A percentile compares a stretch with the other conserved stretches of the same genome.
Conservation (phyloP, 2,797 vertebrate genomes). For the Ptychobarbus kaznakovi region DNA sequence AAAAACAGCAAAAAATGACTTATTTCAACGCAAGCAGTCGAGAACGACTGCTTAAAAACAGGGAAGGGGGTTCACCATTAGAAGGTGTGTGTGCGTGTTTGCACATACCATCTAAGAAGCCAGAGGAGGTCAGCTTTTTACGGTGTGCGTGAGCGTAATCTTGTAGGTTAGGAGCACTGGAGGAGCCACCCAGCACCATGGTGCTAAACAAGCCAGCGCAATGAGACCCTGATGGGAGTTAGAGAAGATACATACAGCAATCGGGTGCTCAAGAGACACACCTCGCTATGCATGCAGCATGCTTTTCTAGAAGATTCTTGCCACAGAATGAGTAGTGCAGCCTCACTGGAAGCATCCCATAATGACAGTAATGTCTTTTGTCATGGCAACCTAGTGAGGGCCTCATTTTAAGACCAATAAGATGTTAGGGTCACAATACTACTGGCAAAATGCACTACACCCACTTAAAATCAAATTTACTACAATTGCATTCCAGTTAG, state of each 20-base stretch:
- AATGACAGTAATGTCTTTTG: constrained; percentile 78
- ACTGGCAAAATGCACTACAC: neutral
- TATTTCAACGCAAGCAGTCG: neutral
- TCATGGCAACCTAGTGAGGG: constrained; percentile 15
- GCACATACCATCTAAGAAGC: constrained; percentile 96
- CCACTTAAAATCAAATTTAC: neutral
- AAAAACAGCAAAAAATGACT: neutral
- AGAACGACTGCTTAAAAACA: constrained; percentile 59
- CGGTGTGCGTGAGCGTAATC: constrained; percentile 93
- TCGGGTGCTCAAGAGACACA: constrained; percentile 85
- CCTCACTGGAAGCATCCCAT: constrained; percentile 77
- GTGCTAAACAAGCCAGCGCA: constrained; percentile 93
- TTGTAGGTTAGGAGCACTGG: constrained; percentile 94
- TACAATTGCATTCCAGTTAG: neutral
- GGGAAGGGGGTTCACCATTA: constrained; percentile 58
- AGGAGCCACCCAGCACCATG: constrained; percentile 92
- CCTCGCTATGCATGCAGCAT: constrained; percentile 83
- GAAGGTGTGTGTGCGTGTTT: constrained; percentile 81
- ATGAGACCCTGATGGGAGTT: constrained; percentile 93
- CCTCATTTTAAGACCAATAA: neutral
- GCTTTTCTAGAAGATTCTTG: constrained; percentile 82
- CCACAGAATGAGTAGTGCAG: constrained; percentile 80
- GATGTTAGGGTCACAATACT: neutral
- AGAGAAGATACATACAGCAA: constrained; percentile 92
- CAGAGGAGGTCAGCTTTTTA: constrained; percentile 94